Evolutionary conservation across 1,140 invertebrate species (phyloP).

Genomic region (Phortica variegata): DNA sequence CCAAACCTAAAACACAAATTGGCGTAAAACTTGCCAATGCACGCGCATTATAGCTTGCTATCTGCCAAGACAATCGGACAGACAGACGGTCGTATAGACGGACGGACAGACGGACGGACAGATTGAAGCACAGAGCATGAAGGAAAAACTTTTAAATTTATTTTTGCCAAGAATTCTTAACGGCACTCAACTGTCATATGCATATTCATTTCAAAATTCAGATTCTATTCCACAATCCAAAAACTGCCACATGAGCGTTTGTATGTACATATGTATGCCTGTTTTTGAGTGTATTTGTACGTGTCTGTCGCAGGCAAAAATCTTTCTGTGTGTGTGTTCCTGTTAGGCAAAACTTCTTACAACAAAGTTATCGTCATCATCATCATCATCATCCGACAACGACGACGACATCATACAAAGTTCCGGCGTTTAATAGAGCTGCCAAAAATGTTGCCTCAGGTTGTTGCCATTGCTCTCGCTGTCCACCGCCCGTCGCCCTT

Average conservation of each 20-base stretch:
- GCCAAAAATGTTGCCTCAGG: slow-evolving; percentile 42
- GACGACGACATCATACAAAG: no score
- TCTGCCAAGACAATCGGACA: not conserved
- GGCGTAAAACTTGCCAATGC: no score
- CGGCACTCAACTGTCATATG: slow-evolving; percentile 8
- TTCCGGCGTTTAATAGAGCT: slow-evolving; percentile 49
- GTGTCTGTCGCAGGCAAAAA: no score
- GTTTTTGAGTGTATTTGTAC: slow-evolving; percentile 25
- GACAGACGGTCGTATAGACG: not conserved
- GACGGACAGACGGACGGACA: slow-evolving; percentile 21
- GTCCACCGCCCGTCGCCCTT: not conserved
- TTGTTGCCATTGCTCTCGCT: slow-evolving; percentile 28
- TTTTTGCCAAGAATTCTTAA: slow-evolving; percentile 49
- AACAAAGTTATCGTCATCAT: no score
- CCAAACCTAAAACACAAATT: no score
- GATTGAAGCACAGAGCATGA: slow-evolving; percentile 26
- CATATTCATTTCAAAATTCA: slow-evolving; percentile 14
- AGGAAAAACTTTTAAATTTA: slow-evolving; percentile 53
- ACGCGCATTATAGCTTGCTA: no score
- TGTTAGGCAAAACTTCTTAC: slow-evolving; percentile 15
- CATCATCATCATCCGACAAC: no score
- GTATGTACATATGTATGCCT: slow-evolving; percentile 8
- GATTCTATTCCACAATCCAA: slow-evolving; percentile 47
- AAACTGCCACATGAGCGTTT: slow-evolving; percentile 21
- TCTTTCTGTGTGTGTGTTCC: slow-evolving; percentile 5